Conservation (phyloP, 2,888 invertebrate genomes). For the Biston stratarius region DNA sequence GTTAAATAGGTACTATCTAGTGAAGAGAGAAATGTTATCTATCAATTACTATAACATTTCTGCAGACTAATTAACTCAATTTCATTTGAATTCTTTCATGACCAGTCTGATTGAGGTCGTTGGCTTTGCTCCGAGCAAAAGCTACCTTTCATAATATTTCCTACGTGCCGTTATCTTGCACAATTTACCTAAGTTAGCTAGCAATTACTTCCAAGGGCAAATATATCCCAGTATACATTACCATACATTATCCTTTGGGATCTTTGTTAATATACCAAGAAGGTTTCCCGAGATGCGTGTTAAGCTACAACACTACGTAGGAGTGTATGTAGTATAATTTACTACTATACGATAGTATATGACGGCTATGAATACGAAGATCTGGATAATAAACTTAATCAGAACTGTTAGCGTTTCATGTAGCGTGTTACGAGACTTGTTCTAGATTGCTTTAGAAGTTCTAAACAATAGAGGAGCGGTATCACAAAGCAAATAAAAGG, state of each 20-base stretch:
- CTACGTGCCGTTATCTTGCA: constrained; percentile 9
- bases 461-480: constrained; percentile 1
- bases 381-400: background rate
- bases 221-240: constrained; percentile 59
- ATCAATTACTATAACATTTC: too few species aligned
- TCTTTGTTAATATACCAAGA: constrained; percentile 61
- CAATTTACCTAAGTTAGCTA: constrained; percentile 29
- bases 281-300: constrained; percentile 42
- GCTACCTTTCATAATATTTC: constrained; percentile 13
- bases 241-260: constrained; percentile 62
- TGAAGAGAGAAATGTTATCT: too few species aligned
- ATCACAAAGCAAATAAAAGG: constrained; percentile 1
- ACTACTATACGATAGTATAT: background rate
- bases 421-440: background rate
- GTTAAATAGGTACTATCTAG: too few species aligned
- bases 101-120: background rate
- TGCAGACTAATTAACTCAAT: background rate
- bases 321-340: constrained; percentile 33
- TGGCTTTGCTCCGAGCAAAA: background rate
- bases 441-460: constrained; percentile 3
- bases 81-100: constrained; percentile 1
- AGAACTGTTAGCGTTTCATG: background rate
- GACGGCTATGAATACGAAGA: constrained; percentile 1
- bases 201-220: constrained; percentile 55
- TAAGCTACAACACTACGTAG: constrained; percentile 47